phyloP scores from a whole-genome alignment of 2,888 invertebrate genomes.

The Silvanus unidentatus region DNA sequence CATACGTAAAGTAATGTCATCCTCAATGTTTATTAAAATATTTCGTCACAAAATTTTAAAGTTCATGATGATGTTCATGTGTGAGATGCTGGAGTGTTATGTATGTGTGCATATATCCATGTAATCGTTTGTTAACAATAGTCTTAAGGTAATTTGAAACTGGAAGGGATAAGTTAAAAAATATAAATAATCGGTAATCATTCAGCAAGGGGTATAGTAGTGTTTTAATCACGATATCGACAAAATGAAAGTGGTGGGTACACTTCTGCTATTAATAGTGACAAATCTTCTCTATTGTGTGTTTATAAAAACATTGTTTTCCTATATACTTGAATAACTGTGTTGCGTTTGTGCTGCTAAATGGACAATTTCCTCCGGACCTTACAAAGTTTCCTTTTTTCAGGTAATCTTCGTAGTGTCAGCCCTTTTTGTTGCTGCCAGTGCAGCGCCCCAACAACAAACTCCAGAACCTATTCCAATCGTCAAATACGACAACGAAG shows the following conservation, averaged over 20 bases:
- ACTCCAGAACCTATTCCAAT: constrained; percentile 52
- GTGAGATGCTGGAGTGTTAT: constrained; percentile 17
- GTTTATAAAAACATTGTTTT: no score
- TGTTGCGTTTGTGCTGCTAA: no score
- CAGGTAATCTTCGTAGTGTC: no score
- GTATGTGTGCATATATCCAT: constrained; percentile 13
- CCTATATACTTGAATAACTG: no score
- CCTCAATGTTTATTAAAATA: constrained; percentile 3
- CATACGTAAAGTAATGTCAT: background rate
- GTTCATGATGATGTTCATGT: constrained; percentile 17
- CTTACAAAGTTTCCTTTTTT: no score
- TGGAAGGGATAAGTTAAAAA: constrained; percentile 15
- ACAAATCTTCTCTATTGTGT: background rate
- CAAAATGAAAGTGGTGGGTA: constrained; percentile 23
- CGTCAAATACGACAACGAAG: constrained; percentile 55
- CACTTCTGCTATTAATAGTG: constrained; percentile 7
- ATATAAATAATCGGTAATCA: constrained; percentile 17
- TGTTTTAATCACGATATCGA: constrained; percentile 10
- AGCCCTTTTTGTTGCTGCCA: no score
- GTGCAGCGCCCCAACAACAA: no score
- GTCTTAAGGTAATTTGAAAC: constrained; percentile 15
- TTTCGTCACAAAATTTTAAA: constrained; percentile 26
- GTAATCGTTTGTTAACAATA: constrained; percentile 16
- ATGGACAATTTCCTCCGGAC: no score
- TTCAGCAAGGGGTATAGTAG: constrained; percentile 8